Base-by-base conservation (phyloP, 92 coral and sea anemone genomes). In the Diadumene lineata region DNA sequence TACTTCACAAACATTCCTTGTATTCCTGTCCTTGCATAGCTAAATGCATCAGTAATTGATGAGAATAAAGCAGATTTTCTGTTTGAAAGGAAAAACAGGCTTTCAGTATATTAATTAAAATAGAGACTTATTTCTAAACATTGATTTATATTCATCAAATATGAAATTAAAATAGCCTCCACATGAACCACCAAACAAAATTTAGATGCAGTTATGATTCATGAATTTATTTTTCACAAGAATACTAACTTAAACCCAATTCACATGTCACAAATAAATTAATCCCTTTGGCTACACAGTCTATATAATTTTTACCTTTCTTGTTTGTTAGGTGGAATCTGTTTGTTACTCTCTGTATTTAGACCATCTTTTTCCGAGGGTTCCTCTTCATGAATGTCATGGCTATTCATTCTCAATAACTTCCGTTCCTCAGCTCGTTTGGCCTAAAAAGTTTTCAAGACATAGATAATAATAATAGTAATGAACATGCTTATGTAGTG, bases 1-100 rank as follows among this genome's bases (percentile, higher is more conserved):
- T 79, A 90, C 97, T 84, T 90, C n/a, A 88, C 97, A 73, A 81
- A 75, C 34, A 90, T 70, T 68, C 97, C 92, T 64, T 87, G 90
- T 60, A 90, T 72, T 70, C 97, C 92, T 34, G 92, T 80, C 26
- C 85, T 74, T 19, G 91, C 90, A 60, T 84, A 83, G 74, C 82
- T 61, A 56, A 87, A 66, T 15, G 79, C 90, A 80, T 81, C 85
- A 38, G 81, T 82, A 23, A 90, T 31, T 16, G 92, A 80, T 53
- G 91, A 87, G 50, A 90, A 86, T 68, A 90, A 64, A 2, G 92
- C 89, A 1, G 97, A 87, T 81, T 90, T 90, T 32, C 97, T 90
- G 62, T 43, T 38, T 72, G 1, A 18, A 38, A 33, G 28, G 22
- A 46, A 68, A 16, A 34, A 25, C 9, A 33, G 11, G n/a, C n/a